phyloP scores from a whole-genome alignment of 2,888 invertebrate genomes.

The Ecliptopera silaceata region DNA sequence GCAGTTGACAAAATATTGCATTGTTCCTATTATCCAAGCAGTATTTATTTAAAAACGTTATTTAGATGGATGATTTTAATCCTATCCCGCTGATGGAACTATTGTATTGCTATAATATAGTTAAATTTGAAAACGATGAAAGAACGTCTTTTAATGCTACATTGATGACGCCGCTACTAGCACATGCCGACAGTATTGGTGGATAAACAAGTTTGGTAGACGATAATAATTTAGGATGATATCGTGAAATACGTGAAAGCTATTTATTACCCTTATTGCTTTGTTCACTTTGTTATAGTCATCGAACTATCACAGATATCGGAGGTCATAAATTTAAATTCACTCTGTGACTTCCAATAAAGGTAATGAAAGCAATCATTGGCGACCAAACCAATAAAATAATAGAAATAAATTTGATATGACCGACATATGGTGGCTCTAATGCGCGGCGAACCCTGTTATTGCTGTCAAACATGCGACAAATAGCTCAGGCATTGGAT shows the following conservation, averaged over 20 bases:
- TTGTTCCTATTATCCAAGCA: constrained; percentile 81
- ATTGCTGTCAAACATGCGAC: constrained; percentile 83
- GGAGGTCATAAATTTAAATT: constrained; percentile 77
- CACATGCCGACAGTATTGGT: constrained; percentile 31
- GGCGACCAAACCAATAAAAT: constrained; percentile 78
- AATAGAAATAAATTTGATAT: constrained; percentile 83
- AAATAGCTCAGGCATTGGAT: constrained; percentile 72
- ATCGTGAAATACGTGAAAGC: constrained; percentile 55
- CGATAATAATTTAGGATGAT: constrained; percentile 48
- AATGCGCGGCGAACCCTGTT: constrained; percentile 79
- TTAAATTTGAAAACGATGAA: constrained; percentile 58
- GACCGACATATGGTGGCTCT: constrained; percentile 81
- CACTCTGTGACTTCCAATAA: constrained; percentile 80
- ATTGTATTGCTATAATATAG: constrained; percentile 72
- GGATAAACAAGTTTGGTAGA: constrained; percentile 24
- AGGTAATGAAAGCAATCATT: constrained; percentile 81
- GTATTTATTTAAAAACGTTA: constrained; percentile 84
- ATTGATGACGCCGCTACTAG: constrained; percentile 26
- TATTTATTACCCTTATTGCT: constrained; percentile 78
- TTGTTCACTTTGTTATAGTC: constrained; percentile 76
- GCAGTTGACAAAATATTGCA: constrained; percentile 84
- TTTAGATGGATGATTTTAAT: constrained; percentile 83
- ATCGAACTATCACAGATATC: constrained; percentile 78
- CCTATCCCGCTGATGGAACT: constrained; percentile 71
- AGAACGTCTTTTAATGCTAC: constrained; percentile 48